These are phyloP conservation scores for Vimba vimba DNA, from an alignment of 2,113 vertebrate species.

Conservation along the genomic window DNA sequence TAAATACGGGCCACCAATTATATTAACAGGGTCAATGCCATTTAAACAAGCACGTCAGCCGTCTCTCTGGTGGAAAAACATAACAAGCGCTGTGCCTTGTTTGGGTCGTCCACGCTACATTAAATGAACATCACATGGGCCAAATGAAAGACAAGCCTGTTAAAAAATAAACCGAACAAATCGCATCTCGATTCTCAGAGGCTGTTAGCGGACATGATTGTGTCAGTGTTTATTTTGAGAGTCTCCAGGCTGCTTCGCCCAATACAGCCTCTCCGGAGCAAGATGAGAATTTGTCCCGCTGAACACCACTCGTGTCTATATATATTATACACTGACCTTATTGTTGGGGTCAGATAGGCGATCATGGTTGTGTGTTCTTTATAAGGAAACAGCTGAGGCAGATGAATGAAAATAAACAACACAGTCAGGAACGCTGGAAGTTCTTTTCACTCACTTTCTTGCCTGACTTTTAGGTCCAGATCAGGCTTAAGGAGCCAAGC, in stretches of 20 bases:
- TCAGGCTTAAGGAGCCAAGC: constrained; percentile 46
- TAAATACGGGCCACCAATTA: constrained; percentile 48
- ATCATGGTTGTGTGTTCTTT: constrained; percentile 18
- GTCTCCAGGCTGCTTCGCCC: constrained; percentile 8
- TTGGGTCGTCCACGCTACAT: constrained; percentile 31
- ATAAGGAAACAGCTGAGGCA: constrained; percentile 36
- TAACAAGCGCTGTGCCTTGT: constrained; percentile 43
- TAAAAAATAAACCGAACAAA: constrained; percentile 49
- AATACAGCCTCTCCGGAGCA: not conserved
- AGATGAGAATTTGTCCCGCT: constrained; percentile 28
- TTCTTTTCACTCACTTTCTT: not conserved
- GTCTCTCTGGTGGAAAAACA: constrained; percentile 36
- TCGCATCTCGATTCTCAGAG: not conserved
- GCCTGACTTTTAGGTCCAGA: not conserved
- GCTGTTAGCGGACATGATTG: constrained; percentile 12
- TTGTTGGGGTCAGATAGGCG: constrained; percentile 21
- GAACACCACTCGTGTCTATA: constrained; percentile 13
- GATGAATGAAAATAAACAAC: constrained; percentile 26
- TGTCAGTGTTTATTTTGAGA: constrained; percentile 51
- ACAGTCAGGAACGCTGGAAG: not conserved
- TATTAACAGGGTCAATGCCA: constrained; percentile 38
- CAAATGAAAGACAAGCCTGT: constrained; percentile 40
- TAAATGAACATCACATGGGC: constrained; percentile 37
- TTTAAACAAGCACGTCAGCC: constrained; percentile 38
- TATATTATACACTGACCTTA: constrained; percentile 30